Percentiles rank a stretch among this genome's conserved stretches.
Conservation (phyloP, 2,888 invertebrate species). For the Caenorhabditis wallacei region DNA sequence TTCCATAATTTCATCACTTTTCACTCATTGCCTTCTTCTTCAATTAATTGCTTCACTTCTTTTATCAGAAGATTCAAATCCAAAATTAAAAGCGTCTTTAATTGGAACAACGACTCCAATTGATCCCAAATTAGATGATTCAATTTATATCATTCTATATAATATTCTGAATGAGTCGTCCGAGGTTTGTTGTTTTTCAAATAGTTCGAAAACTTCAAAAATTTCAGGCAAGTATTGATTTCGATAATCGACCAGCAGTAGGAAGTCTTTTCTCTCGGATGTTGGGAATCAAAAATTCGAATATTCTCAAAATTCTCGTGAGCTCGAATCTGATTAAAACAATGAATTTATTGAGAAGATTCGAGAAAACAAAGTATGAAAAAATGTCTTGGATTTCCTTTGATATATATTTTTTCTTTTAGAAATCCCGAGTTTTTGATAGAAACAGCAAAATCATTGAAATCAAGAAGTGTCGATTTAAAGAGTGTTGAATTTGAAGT, state of each 20-base stretch:
- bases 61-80: conserved; percentile 45
- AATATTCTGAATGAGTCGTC: conserved; percentile 50
- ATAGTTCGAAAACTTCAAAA: not conserved
- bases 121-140: conserved; percentile 36
- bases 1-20: conserved; percentile 54
- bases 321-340: conserved; percentile 48
- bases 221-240: conserved; percentile 43
- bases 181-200: conserved; percentile 12
- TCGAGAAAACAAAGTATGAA: conserved; percentile 42
- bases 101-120: conserved; percentile 47
- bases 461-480: conserved; percentile 23
- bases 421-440: conserved; percentile 16
- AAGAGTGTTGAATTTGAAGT: conserved; percentile 59
- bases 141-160: conserved; percentile 52
- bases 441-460: conserved; percentile 41
- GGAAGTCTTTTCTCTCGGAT: conserved; percentile 47
- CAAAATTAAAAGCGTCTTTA: conserved; percentile 42
- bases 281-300: conserved; percentile 47
- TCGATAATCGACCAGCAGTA: conserved; percentile 57
- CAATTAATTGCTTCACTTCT: conserved; percentile 71
- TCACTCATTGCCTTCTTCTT: conserved; percentile 70
- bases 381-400: not conserved
- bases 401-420: not conserved
- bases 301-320: conserved; percentile 55
- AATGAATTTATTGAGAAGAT: conserved; percentile 48